A percentile compares a stretch with the other conserved stretches of the same genome.
Evolutionary conservation across 2,888 invertebrate genomes (phyloP).

Genomic region (Lissocephala sabroskyi): DNA sequence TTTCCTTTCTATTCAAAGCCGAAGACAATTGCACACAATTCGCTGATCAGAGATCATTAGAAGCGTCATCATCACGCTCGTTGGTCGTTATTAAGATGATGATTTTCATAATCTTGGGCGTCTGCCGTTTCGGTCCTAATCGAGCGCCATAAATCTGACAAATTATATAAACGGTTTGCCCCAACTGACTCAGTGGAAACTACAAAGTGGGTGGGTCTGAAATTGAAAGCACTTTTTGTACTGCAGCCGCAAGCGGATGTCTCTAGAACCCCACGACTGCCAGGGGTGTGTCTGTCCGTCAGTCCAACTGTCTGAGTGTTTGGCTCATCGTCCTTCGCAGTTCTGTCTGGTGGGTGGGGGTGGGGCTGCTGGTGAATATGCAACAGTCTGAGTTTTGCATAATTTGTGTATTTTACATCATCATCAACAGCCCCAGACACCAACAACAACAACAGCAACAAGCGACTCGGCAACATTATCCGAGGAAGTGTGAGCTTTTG

Average conservation of each 20-base stretch:
- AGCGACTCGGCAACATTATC: conserved; percentile 15
- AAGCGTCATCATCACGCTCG: too few species aligned
- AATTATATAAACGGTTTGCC: conserved; percentile 49
- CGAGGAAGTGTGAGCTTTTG: conserved; percentile 40
- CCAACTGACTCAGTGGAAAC: too few species aligned
- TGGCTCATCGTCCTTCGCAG: conserved; percentile 7
- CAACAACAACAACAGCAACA: conserved; percentile 6
- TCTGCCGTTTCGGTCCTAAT: conserved; percentile 25
- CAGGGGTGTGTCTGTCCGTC: background rate
- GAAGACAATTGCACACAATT: too few species aligned
- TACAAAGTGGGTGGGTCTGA: conserved; percentile 51
- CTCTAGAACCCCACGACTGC: conserved; percentile 26
- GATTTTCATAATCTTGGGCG: too few species aligned
- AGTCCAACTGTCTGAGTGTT: background rate
- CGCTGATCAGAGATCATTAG: too few species aligned
- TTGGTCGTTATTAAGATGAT: too few species aligned
- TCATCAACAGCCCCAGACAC: conserved; percentile 22
- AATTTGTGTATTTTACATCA: conserved; percentile 45
- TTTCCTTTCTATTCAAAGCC: too few species aligned
- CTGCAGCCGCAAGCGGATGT: conserved; percentile 45
- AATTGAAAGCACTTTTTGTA: conserved; percentile 27
- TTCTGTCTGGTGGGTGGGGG: background rate
- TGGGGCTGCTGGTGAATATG: conserved; percentile 25
- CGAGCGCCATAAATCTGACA: conserved; percentile 52
- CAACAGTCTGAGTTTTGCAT: conserved; percentile 52